Conservation (phyloP, 2,113 vertebrate species). For the Xenus cinereus region DNA sequence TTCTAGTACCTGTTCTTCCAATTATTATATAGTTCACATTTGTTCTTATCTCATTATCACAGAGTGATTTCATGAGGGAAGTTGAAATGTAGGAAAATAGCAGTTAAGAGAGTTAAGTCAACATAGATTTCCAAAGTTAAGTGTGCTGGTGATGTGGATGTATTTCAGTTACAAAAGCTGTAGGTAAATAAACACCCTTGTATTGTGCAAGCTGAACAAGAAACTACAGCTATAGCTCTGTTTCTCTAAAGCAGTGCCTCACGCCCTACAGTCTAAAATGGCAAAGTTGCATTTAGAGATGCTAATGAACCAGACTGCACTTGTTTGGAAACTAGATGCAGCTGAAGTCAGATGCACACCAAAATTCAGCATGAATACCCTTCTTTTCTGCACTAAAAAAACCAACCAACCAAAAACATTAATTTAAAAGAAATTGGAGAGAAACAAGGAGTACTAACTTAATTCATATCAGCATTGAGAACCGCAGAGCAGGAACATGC, state of each 20-base stretch:
- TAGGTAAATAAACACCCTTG: not conserved
- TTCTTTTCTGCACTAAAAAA: not conserved
- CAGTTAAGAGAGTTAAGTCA: not conserved
- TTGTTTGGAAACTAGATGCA: not conserved
- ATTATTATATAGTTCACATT: not conserved
- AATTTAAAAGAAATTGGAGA: not conserved
- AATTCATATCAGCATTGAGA: not conserved
- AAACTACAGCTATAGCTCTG: not conserved
- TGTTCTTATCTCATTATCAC: not conserved
- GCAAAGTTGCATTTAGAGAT: not conserved
- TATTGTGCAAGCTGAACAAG: not conserved
- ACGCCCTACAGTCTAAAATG: not conserved
- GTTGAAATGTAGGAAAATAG: not conserved
- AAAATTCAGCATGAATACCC: not conserved
- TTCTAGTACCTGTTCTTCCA: not conserved
- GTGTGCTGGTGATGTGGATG: accelerated
- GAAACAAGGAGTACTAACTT: not conserved
- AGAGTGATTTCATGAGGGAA: not conserved
- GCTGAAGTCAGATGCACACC: not conserved
- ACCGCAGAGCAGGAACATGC: not conserved
- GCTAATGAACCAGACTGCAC: not conserved
- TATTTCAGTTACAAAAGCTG: not conserved
- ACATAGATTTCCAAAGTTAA: not conserved
- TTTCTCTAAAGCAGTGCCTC: not conserved
- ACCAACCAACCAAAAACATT: not conserved